Conservation (phyloP, 2,888 invertebrate genomes). For the Vannuccia rotundouncinata region DNA sequence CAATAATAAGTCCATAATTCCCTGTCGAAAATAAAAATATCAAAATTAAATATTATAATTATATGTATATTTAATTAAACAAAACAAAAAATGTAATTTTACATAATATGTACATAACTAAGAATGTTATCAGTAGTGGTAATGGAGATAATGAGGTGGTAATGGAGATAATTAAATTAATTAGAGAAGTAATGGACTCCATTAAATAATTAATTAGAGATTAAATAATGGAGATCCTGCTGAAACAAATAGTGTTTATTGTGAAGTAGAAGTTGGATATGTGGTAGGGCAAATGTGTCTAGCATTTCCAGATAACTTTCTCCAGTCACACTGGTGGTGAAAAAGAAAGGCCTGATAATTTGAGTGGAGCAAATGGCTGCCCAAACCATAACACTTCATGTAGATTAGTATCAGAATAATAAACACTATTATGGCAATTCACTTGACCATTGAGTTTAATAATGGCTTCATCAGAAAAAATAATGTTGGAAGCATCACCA, state of each 20-base stretch:
- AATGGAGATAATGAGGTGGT: too few relatives aligned
- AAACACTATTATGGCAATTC: neutral
- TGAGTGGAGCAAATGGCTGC: neutral
- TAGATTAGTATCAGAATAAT: neutral
- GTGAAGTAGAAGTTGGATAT: conserved; percentile 2
- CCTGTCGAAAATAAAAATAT: too few relatives aligned
- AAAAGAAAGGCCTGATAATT: neutral
- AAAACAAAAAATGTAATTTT: too few relatives aligned
- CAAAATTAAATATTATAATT: too few relatives aligned
- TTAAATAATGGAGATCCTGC: too few relatives aligned
- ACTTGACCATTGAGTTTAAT: neutral
- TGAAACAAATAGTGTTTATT: conserved; percentile 20
- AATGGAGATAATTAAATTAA: too few relatives aligned
- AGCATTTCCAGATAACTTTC: conserved; percentile 22
- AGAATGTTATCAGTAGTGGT: too few relatives aligned
- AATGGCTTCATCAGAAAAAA: neutral
- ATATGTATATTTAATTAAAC: too few relatives aligned
- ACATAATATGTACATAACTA: too few relatives aligned
- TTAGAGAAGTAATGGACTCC: too few relatives aligned
- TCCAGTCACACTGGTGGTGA: conserved; percentile 3
- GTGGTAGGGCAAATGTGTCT: conserved; percentile 8
- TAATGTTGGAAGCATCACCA: neutral
- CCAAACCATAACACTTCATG: neutral
- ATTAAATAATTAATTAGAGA: too few relatives aligned
- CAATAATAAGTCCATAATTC: too few relatives aligned